Base-by-base conservation (phyloP, 2,113 vertebrate genomes). In the Odocoileus hemionus region DNA sequence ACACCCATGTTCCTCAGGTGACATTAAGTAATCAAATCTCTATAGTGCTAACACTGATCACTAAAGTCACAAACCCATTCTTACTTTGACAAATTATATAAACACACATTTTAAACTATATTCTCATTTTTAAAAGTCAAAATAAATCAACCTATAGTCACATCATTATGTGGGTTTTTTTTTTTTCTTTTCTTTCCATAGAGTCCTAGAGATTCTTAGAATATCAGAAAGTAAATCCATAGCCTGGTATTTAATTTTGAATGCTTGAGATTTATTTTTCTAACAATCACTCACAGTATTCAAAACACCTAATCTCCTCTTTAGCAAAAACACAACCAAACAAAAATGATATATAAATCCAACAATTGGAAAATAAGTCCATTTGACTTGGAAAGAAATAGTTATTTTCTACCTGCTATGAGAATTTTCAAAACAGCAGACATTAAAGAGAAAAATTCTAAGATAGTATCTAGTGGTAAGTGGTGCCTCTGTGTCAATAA, bases 351-450 rank as follows among this genome's bases (percentile, higher is more conserved):
- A 78, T 2, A 70, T n/a, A 95, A 89, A 90, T 50, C 1, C 5
- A 80, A 55, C 3, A 70, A 2, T 70, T 0, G 2, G 26, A 82
- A 97, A 74, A 64, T 86, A 67, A 87, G 7, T 57, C 55, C 12
- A 74, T 80, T 36, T 61, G 19, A 64, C 5, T 70, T 91, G 25
- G 33, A 95, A 95, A 87, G 7, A 83, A 15, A 70, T 36, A 1
- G 23, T 21, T 3, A 5, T 93, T 94, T 97, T 76, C 7, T 85
- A 80, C 33, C 28, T 85, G 74, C n/a, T 67, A 11, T 64, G 28
- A 58, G 26, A 94, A 78, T 78, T 91, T 97, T 95, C 14, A 86
- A 70, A 95, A 86, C 13, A 60, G 3, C 15, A 47, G 16, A 91
- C 52, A 23, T 61, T 47, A 88, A 54, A 58, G 23, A 60, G 12